phyloP scores from a whole-genome alignment of 2,113 vertebrate genomes.

The Pangasianodon gigas region DNA sequence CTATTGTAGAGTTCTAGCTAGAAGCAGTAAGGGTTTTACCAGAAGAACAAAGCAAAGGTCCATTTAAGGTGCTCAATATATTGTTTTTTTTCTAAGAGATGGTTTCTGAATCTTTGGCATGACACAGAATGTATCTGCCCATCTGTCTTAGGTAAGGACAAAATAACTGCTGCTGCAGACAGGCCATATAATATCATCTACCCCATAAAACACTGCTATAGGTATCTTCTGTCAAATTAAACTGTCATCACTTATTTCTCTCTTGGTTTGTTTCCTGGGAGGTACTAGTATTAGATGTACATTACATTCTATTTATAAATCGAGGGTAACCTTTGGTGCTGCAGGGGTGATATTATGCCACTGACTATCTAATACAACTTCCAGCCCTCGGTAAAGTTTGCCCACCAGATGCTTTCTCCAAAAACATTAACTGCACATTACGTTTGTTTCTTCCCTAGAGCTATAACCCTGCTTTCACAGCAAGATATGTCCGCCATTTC shows the following conservation, averaged over 20 bases:
- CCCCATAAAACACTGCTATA: conserved; percentile 3
- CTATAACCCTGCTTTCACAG: background rate
- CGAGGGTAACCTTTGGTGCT: conserved; percentile 15
- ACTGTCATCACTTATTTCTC: conserved; percentile 22
- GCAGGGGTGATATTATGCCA: background rate
- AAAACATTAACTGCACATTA: conserved; percentile 3
- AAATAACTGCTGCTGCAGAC: conserved; percentile 3
- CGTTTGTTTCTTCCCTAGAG: conserved; percentile 20
- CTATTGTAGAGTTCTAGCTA: background rate
- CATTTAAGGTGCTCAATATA: background rate
- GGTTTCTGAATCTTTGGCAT: background rate
- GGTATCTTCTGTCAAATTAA: conserved; percentile 25
- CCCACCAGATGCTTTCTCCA: background rate
- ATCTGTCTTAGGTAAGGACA: conserved; percentile 1
- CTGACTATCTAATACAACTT: conserved; percentile 18
- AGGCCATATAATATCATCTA: conserved; percentile 25
- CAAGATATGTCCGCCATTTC: background rate
- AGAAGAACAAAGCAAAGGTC: background rate
- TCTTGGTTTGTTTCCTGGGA: conserved; percentile 29
- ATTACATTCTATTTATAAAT: conserved; percentile 46
- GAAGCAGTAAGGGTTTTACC: background rate
- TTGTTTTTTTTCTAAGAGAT: background rate
- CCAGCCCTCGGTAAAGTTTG: background rate
- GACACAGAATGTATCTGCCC: background rate
- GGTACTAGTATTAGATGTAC: conserved; percentile 12